Base-by-base conservation (phyloP, 2,888 invertebrate genomes). In the Thymelicus acteon region DNA sequence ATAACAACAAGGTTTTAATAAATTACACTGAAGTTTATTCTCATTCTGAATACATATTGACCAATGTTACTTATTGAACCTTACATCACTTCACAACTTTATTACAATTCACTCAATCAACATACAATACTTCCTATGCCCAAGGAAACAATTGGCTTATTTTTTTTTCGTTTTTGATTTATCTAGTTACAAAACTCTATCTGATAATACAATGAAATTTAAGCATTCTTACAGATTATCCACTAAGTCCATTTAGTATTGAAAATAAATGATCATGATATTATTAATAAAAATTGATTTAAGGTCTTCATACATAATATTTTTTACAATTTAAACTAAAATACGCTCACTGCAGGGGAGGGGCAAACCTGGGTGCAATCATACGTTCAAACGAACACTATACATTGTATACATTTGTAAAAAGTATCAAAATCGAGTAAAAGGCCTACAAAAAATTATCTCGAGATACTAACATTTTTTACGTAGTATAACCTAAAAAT, bases 391-490 rank as follows among this genome's bases (percentile, higher is more conserved):
- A 89, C 92, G 88, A 91, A 91, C 92, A 91, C 92, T 92, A 91
- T 91, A 93, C 92, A 92, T 92, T 93, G 93, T 93, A 93, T 93
- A 93, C 91, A 93, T 90, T 92, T 92, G 93, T 93, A 94, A 94
- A 85, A 93, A 93, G 93, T 94, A 94, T 94, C 94, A 94, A 94
- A 93, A 94, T 93, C 89, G 92, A 93, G 92, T 93, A 93, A 92
- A 94, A 92, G 91, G 91, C 91, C 92, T 93, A 93, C 91, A 93
- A 92, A 93, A 92, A 91, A 93, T 90, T 91, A 92, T 92, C 91
- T 93, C 92, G 92, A 92, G 92, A 92, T 90, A 92, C 91, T 92
- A 92, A 91, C 87, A 90, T 91, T 92, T 88, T 92, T 92, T 88
- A 91, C 90, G 87, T 88, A 89, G 89, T 91, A 82, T 82, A 93